phyloP scores from a whole-genome alignment of 2,113 vertebrate genomes.

The Ariopsis seemanni region DNA sequence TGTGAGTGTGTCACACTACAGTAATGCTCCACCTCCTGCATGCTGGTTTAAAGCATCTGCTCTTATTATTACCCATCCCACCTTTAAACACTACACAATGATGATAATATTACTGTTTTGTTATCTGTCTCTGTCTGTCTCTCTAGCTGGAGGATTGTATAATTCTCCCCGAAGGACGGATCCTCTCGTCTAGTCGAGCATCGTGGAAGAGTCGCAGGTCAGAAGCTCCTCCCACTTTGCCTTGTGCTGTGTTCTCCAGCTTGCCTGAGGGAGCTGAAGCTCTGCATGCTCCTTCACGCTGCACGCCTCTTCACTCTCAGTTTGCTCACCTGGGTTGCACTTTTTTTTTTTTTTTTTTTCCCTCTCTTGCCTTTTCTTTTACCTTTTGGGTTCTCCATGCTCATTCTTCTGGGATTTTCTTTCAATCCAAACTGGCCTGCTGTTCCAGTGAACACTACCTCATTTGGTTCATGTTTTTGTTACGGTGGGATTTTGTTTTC shows the following conservation, averaged over 20 bases:
- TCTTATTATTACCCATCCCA: neutral
- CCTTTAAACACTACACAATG: conserved; percentile 8
- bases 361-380: no score
- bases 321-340: neutral
- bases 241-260: neutral
- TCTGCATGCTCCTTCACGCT: neutral
- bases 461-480: conserved; percentile 1
- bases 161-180: conserved; percentile 74
- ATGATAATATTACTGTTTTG: conserved; percentile 50
- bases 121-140: conserved; percentile 64
- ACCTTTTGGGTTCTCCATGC: neutral
- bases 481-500: conserved; percentile 26
- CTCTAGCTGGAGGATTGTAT: conserved; percentile 77
- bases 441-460: conserved; percentile 37
- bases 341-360: neutral
- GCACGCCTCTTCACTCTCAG: neutral
- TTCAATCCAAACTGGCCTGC: conserved; percentile 62
- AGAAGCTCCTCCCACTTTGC: conserved; percentile 64
- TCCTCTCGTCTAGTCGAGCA: conserved; percentile 64
- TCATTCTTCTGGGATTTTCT: conserved; percentile 41
- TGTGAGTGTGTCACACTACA: neutral
- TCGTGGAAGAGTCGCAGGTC: conserved; percentile 73
- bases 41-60: neutral
- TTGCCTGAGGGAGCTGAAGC: neutral
- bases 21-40: no score